phyloP scores from a whole-genome alignment of 2,888 invertebrate species.

The Eretmocerus hayati region DNA sequence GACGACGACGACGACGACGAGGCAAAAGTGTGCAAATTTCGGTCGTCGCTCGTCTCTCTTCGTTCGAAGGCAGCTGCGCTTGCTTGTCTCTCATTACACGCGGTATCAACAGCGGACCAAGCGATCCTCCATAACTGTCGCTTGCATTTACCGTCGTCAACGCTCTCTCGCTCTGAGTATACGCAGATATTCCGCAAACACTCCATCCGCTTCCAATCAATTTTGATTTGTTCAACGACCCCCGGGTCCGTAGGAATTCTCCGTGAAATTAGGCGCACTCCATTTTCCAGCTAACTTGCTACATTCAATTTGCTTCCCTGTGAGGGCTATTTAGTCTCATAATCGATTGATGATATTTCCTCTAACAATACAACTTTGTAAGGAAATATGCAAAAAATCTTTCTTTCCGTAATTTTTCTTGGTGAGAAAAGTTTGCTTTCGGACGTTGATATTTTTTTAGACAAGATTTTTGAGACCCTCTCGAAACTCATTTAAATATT shows the following conservation, averaged over 20 bases:
- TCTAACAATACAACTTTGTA: too few species aligned
- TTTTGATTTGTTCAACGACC: slow-evolving; percentile 7
- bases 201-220: slow-evolving; percentile 11
- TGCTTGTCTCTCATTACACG: slow-evolving; percentile 20
- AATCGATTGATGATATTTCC: too few species aligned
- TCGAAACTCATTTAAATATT: too few species aligned
- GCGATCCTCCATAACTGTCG: slow-evolving; percentile 19
- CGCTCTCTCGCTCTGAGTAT: neutral
- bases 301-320: slow-evolving; percentile 35
- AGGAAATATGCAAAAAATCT: too few species aligned
- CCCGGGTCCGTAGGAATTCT: neutral
- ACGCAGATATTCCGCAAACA: neutral
- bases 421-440: too few species aligned
- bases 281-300: slow-evolving; percentile 5
- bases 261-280: neutral
- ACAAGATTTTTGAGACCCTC: too few species aligned
- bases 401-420: too few species aligned
- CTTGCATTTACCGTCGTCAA: slow-evolving; percentile 10
- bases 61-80: slow-evolving; percentile 16
- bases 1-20: neutral
- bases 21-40: slow-evolving; percentile 5
- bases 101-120: slow-evolving; percentile 18
- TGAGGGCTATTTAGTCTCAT: too few species aligned
- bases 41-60: slow-evolving; percentile 15
- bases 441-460: too few species aligned